Base-by-base conservation (phyloP, 2,113 vertebrate species). In the Thamnaconus septentrionalis region DNA sequence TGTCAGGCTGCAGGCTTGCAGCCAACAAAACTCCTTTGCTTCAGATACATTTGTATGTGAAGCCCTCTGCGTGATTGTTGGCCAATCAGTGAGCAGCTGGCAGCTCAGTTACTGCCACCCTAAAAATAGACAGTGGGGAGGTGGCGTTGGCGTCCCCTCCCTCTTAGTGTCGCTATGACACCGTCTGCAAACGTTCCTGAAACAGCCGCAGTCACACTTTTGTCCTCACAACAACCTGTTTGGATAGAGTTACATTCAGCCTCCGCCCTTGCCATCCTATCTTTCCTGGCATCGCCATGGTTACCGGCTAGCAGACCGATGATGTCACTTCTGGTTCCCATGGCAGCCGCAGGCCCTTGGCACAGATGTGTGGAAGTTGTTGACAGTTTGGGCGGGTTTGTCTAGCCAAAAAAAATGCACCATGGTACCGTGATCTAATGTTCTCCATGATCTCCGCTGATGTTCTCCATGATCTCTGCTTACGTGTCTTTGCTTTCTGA, bases 281-380 rank as follows among this genome's bases (percentile, higher is more conserved):
- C 18, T 31, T 31, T 31, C 58, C 53, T 47, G 49, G 31, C 41
- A 50, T 83, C 45, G 1, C 64, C 67, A 69, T 83, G 80, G 83
- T 72, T 57, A 83, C 73, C 10, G 4, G 47, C 48, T 52, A 46
- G 41, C 1, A 5, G 41, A 41, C 44, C 39, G 42, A 11, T 41
- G 53, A 68, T 67, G 74, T 8, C 54, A 50, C 39, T n/a, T 6
- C 2, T 1, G 5, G 71, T 80, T 78, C 51, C 69, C 65, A 71
- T 76, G 71, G 66, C 73, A 66, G 56, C 66, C 5, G n/a, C 59
- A 41, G 10, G 48, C 10, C 48, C 4, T n/a, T 50, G 48, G 10
- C 48, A 50, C 4, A 50, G 5, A n/a, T 4, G 10, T 11, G 10
- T 4, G 48, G 48, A 50, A 11, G 9, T n/a, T 50, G 9, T 8